Conservation (phyloP, 2,797 vertebrate species). For the Phataginus tetradactyla region DNA sequence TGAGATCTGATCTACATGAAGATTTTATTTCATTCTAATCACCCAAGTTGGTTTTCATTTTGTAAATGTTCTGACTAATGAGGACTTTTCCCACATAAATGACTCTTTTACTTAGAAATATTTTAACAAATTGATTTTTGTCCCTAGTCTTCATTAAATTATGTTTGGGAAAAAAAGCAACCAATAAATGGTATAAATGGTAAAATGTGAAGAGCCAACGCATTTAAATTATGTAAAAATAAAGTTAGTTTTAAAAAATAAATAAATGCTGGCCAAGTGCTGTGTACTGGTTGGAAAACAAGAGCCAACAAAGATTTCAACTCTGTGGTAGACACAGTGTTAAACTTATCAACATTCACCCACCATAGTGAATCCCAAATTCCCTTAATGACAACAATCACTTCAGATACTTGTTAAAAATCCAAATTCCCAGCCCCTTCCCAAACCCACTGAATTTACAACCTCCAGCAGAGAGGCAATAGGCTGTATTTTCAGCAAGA, state of each 20-base stretch:
- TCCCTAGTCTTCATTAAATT: not conserved
- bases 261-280: not conserved
- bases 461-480: not conserved
- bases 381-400: not conserved
- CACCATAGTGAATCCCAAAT: not conserved
- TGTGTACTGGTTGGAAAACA: not conserved
- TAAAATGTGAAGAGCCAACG: slow-evolving; percentile 10
- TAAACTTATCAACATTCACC: not conserved
- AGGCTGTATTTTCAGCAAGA: slow-evolving; percentile 7
- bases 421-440: not conserved
- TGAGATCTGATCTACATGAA: not conserved
- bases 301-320: not conserved
- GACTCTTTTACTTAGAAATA: slow-evolving; percentile 6
- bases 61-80: not conserved
- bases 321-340: not conserved
- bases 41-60: not conserved
- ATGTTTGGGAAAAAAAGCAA: not conserved
- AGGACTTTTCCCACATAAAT: not conserved
- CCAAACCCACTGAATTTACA: not conserved
- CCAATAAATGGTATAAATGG: not conserved
- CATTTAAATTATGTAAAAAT: slow-evolving; percentile 42
- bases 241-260: not conserved
- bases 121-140: slow-evolving; percentile 12
- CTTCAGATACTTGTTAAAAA: not conserved
- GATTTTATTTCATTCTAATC: not conserved